These are phyloP conservation scores for Gryllus longicercus DNA, from an alignment of 2,888 invertebrate genomes.

Conservation along the genomic window DNA sequence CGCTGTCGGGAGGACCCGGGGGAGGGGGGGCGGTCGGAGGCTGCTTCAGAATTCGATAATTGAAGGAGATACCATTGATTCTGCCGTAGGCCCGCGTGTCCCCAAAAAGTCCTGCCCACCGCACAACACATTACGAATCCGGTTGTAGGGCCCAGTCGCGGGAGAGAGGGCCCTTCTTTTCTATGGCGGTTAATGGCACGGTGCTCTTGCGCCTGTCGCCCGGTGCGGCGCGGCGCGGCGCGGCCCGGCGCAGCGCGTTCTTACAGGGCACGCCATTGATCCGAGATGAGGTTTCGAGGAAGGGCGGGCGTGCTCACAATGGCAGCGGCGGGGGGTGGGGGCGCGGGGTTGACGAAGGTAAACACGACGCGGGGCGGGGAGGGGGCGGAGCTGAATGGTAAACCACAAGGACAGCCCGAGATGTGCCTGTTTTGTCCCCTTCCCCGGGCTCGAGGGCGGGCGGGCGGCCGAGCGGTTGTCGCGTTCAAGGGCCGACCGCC, in stretches of 20 bases:
- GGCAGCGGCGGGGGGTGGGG: not conserved
- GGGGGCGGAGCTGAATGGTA: constrained; percentile 25
- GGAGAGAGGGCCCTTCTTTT: not conserved
- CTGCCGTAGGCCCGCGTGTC: constrained; percentile 26
- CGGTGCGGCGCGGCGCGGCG: not conserved
- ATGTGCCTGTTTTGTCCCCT: constrained; percentile 21
- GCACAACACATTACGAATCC: constrained; percentile 25
- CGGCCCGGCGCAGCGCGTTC: not conserved
- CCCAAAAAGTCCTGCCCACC: not conserved
- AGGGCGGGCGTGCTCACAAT: constrained; percentile 23
- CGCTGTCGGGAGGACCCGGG: not conserved
- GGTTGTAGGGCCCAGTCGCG: not conserved
- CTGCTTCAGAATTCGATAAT: constrained; percentile 33
- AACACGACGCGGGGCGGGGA: constrained; percentile 27
- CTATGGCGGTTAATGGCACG: constrained; percentile 28
- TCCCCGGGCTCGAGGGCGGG: constrained; percentile 24
- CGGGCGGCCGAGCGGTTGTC: not conserved
- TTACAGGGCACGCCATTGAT: constrained; percentile 26
- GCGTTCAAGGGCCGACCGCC: constrained; percentile 21
- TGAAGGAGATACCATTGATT: constrained; percentile 37
- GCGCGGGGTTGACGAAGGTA: constrained; percentile 27
- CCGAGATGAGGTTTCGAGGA: constrained; percentile 22
- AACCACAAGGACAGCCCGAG: constrained; percentile 31
- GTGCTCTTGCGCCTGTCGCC: constrained; percentile 22
- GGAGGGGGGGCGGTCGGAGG: constrained; percentile 12